Conservation (phyloP, 2,113 vertebrate genomes). For the Dicaeum eximium region DNA sequence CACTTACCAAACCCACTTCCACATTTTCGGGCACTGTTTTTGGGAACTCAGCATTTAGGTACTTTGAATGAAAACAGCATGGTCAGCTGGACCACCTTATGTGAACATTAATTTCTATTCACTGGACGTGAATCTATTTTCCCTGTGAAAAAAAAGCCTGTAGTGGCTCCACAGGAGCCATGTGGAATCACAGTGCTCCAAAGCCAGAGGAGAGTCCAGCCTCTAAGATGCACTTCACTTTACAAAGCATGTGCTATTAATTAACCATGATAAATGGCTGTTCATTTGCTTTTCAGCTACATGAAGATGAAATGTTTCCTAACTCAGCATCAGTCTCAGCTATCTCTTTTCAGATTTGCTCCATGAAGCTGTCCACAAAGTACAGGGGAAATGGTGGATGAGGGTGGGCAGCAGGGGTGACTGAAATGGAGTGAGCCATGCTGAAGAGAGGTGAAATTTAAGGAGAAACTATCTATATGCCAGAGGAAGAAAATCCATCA, state of each 20-base stretch:
- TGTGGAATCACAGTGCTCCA: background rate
- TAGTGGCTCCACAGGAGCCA: background rate
- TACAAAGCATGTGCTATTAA: constrained; percentile 7
- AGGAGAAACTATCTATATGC: background rate
- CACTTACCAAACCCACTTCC: constrained; percentile 61
- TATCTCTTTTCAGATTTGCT: background rate
- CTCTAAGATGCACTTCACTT: background rate
- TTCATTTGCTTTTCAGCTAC: constrained; percentile 13
- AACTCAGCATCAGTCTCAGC: background rate
- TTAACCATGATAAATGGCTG: constrained; percentile 4
- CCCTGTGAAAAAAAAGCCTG: background rate
- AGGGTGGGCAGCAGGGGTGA: background rate
- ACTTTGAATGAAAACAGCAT: constrained; percentile 43
- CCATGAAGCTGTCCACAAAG: background rate
- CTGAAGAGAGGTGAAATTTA: background rate
- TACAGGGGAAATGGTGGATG: background rate
- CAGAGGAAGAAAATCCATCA: background rate
- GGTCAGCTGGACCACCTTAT: constrained; percentile 53
- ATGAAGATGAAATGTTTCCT: constrained; percentile 13
- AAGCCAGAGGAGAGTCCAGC: background rate
- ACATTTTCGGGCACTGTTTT: constrained; percentile 29
- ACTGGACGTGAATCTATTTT: constrained; percentile 14
- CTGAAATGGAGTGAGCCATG: background rate
- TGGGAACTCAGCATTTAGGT: constrained; percentile 58
- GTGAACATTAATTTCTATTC: constrained; percentile 26